These are phyloP conservation scores for Idaea biselata DNA, from an alignment of 2,888 invertebrate genomes.

Conservation along the genomic window DNA sequence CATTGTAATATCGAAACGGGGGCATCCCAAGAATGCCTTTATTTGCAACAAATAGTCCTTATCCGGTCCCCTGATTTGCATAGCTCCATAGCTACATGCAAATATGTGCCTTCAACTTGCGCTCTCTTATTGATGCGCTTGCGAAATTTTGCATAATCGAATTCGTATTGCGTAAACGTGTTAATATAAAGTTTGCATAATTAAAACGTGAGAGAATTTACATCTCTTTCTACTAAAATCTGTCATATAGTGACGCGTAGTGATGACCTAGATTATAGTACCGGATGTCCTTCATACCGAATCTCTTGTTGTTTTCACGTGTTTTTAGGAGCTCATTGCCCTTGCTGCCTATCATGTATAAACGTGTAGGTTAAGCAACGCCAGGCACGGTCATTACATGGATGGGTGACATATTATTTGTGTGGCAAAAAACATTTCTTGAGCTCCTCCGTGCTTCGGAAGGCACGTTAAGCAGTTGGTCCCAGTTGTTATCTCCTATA, in stretches of 20 bases:
- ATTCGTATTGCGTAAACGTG: constrained; percentile 35
- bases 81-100: constrained; percentile 25
- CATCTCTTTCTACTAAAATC: constrained; percentile 13
- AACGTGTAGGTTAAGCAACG: too few species aligned
- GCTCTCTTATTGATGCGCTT: constrained; percentile 31
- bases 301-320: background rate
- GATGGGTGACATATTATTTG: too few species aligned
- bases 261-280: background rate
- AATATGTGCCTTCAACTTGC: constrained; percentile 27
- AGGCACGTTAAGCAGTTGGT: too few species aligned
- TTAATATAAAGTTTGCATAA: constrained; percentile 39
- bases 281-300: background rate
- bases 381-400: too few species aligned
- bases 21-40: constrained; percentile 37
- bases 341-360: too few species aligned
- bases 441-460: too few species aligned
- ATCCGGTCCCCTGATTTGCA: constrained; percentile 23
- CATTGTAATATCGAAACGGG: constrained; percentile 28
- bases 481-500: too few species aligned
- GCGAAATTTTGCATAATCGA: constrained; percentile 39
- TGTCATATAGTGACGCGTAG: background rate
- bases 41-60: constrained; percentile 35
- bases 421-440: too few species aligned
- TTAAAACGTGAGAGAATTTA: constrained; percentile 43
- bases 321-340: background rate